Evolutionary conservation across 2,888 invertebrate species (phyloP).

Genomic region (Phengaris alcon): DNA sequence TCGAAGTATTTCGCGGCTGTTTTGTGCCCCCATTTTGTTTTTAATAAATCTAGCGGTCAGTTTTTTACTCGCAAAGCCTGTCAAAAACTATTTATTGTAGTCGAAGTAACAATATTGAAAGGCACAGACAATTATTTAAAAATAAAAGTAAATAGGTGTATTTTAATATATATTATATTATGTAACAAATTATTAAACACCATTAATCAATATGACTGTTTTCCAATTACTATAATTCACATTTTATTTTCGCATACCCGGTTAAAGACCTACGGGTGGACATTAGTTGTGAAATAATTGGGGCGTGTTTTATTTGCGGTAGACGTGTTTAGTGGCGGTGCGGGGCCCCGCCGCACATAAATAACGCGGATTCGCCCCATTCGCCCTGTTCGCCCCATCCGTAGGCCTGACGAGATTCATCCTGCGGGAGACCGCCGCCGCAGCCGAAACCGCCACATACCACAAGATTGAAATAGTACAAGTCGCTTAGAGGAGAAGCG

Average conservation of each 20-base stretch:
- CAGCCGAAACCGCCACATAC: slow-evolving; percentile 20
- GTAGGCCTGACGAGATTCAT: slow-evolving; percentile 27
- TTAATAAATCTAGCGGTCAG: too few species aligned
- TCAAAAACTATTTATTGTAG: too few species aligned
- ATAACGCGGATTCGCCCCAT: slow-evolving; percentile 45
- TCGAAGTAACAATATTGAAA: too few species aligned
- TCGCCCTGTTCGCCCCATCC: slow-evolving; percentile 10
- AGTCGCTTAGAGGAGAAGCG: neutral
- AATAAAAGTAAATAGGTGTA: neutral
- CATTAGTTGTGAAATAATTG: slow-evolving; percentile 36
- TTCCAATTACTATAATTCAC: neutral
- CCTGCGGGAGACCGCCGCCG: slow-evolving; percentile 16
- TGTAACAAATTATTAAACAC: neutral
- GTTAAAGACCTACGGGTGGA: slow-evolving; percentile 23
- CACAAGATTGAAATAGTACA: slow-evolving; percentile 1
- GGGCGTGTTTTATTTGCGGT: slow-evolving; percentile 37
- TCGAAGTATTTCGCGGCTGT: too few species aligned
- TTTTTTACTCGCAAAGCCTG: too few species aligned
- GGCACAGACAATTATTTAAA: neutral
- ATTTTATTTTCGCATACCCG: neutral
- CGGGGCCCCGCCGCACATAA: slow-evolving; percentile 44
- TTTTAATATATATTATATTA: neutral
- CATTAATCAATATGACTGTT: neutral
- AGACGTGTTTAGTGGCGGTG: slow-evolving; percentile 35
- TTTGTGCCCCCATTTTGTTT: too few species aligned